Evolutionary conservation across 2,888 invertebrate species (phyloP).

Genomic region (Eupsilia transversa): DNA sequence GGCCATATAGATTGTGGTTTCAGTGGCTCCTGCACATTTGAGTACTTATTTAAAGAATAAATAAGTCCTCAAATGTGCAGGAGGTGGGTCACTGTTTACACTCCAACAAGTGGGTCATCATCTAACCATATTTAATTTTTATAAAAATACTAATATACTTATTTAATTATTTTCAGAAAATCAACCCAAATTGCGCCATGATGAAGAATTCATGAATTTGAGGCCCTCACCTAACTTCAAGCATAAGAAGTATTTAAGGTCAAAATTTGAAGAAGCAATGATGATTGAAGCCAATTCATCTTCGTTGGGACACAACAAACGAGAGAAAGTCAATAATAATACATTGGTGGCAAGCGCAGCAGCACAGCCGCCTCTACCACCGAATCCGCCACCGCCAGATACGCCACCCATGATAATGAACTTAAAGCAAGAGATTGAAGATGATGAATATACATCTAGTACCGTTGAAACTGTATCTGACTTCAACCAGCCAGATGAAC

Average conservation of each 20-base stretch:
- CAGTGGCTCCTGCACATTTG: too few relatives aligned
- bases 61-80: too few relatives aligned
- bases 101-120: neutral
- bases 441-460: conserved; percentile 65
- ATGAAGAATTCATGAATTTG: conserved; percentile 77
- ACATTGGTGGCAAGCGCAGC: neutral
- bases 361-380: conserved; percentile 76
- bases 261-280: conserved; percentile 72
- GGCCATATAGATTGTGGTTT: neutral
- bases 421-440: conserved; percentile 74
- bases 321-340: conserved; percentile 39
- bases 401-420: conserved; percentile 56
- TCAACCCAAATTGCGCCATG: conserved; percentile 50
- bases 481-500: conserved; percentile 15
- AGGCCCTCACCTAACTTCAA: conserved; percentile 81
- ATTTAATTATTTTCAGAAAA: conserved; percentile 45
- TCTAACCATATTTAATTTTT: neutral
- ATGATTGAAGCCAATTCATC: conserved; percentile 30
- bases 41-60: too few relatives aligned
- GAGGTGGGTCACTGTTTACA: neutral
- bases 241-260: conserved; percentile 81
- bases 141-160: neutral
- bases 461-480: conserved; percentile 13
- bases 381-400: conserved; percentile 75
- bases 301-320: neutral